Percentiles rank a stretch among this genome's conserved stretches.
Conservation (phyloP, 2,888 invertebrate genomes). For the Drosophila sordidula region DNA sequence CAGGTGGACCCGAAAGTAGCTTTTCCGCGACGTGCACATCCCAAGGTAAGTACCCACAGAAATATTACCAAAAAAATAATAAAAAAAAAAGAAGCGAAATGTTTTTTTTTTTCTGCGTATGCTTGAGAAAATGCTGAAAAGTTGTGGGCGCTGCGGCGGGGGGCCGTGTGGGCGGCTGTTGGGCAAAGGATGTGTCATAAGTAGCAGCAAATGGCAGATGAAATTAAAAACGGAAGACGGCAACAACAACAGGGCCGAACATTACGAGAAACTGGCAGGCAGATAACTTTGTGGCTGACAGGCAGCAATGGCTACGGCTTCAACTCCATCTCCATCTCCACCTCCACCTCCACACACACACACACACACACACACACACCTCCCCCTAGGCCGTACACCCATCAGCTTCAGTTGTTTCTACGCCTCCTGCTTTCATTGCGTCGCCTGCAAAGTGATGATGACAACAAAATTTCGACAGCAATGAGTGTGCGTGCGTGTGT, state of each 20-base stretch:
- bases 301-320: conserved; percentile 44
- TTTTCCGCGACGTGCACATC: conserved; percentile 99
- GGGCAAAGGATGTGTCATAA: conserved; percentile 78
- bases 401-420: conserved; percentile 38
- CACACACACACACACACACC: not conserved
- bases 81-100: conserved; percentile 25
- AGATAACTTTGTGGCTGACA: conserved; percentile 79
- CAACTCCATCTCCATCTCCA: conserved; percentile 42
- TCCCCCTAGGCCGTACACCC: conserved; percentile 9
- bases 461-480: conserved; percentile 73
- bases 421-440: conserved; percentile 21
- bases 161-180: conserved; percentile 6
- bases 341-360: not conserved
- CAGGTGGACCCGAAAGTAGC: conserved; percentile 99
- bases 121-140: conserved; percentile 29
- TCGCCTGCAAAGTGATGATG: conserved; percentile 72
- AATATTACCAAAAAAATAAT: conserved; percentile 46
- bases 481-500: conserved; percentile 32
- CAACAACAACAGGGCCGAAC: conserved; percentile 47
- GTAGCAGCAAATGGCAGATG: conserved; percentile 79
- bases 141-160: not conserved
- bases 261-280: conserved; percentile 53
- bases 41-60: conserved; percentile 92
- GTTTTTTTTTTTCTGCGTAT: conserved; percentile 10
- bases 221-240: conserved; percentile 81